Percentiles rank a stretch among this genome's conserved stretches.
Conservation (phyloP, 2,113 vertebrate genomes). For the Martes martes region DNA sequence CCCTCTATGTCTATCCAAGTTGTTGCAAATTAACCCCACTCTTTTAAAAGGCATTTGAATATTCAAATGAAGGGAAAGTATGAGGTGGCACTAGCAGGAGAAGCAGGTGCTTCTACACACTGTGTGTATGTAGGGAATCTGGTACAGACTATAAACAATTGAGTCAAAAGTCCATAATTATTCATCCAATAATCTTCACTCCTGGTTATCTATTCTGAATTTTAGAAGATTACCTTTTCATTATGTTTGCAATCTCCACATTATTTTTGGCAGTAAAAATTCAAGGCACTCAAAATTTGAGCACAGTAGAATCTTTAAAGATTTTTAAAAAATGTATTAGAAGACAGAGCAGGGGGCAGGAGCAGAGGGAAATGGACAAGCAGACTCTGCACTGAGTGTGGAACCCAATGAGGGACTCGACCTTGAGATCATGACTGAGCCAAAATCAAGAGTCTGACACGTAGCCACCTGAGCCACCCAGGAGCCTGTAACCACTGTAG, state of each 20-base stretch:
- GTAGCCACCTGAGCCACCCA: not conserved
- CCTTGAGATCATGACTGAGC: not conserved
- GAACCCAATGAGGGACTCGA: not conserved
- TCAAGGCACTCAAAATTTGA: not conserved
- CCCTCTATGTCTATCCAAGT: not conserved
- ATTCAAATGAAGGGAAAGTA: not conserved
- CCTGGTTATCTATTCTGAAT: not conserved
- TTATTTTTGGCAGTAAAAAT: not conserved
- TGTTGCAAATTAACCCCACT: not conserved
- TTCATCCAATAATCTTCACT: not conserved
- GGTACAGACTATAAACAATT: not conserved
- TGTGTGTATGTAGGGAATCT: not conserved
- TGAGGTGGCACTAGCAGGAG: rapidly evolving
- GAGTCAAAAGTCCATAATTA: not conserved
- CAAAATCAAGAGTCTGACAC: not conserved
- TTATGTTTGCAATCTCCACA: not conserved
- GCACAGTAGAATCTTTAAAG: not conserved
- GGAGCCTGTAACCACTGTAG: not conserved
- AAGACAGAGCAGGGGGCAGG: not conserved
- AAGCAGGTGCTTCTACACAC: no score
- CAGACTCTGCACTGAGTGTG: not conserved
- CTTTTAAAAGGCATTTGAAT: not conserved
- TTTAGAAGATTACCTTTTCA: not conserved
- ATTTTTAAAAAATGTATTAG: not conserved
- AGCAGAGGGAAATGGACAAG: not conserved